Conservation (phyloP, 2,797 vertebrate genomes). For the Ctenopoma kingsleyae region DNA sequence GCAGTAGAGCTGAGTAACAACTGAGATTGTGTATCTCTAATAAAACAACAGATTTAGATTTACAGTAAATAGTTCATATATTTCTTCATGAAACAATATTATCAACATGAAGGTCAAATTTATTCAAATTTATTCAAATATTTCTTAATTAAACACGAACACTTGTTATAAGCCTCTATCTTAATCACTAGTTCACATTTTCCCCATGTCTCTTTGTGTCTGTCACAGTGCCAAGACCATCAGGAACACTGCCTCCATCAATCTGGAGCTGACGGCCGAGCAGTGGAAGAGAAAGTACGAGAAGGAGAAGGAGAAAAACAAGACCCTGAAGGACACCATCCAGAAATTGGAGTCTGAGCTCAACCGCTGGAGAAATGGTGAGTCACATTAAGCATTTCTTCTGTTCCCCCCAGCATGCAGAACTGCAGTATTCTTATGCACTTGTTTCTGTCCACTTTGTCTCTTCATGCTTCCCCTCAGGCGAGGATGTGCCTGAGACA, state of each 20-base stretch:
- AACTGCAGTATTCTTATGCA: background rate
- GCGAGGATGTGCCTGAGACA: slow-evolving; percentile 92
- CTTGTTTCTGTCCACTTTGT: background rate
- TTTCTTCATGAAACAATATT: background rate
- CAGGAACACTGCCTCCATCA: slow-evolving; percentile 96
- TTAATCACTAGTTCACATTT: background rate
- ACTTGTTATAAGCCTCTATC: background rate
- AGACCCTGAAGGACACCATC: slow-evolving; percentile 93
- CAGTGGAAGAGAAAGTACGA: slow-evolving; percentile 99
- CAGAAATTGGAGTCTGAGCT: slow-evolving; percentile 94
- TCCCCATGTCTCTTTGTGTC: background rate
- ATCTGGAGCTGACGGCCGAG: slow-evolving; percentile 96
- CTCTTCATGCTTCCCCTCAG: slow-evolving; percentile 63
- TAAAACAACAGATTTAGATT: background rate
- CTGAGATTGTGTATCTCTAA: background rate
- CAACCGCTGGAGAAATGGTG: slow-evolving; percentile 95
- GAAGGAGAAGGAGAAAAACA: slow-evolving; percentile 98
- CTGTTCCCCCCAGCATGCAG: background rate
- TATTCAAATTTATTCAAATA: background rate
- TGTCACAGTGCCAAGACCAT: slow-evolving; percentile 92
- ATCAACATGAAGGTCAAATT: too few species aligned
- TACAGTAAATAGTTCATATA: background rate
- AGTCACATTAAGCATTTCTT: slow-evolving; percentile 30
- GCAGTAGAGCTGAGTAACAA: background rate
- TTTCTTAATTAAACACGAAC: background rate